Conservation (phyloP, 2,113 vertebrate genomes). For the Hippocampus barbouri region DNA sequence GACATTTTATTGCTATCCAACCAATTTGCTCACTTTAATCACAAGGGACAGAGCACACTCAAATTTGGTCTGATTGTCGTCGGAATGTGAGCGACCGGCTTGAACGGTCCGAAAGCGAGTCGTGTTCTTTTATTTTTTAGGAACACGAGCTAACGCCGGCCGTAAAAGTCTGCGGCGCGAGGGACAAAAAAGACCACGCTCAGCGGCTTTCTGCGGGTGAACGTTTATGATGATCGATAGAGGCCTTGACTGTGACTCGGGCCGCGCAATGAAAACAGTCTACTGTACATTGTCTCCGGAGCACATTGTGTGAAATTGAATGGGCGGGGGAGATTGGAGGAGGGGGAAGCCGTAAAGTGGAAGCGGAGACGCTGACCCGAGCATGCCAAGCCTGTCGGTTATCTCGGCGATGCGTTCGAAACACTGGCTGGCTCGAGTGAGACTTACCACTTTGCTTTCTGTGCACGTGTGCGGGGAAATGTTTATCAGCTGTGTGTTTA, state of each 20-base stretch:
- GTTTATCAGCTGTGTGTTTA: conserved; percentile 48
- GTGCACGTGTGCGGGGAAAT: conserved; percentile 16
- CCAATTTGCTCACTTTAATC: not conserved
- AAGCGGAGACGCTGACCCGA: conserved; percentile 54
- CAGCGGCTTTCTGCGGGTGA: conserved; percentile 28
- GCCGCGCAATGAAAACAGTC: conserved; percentile 51
- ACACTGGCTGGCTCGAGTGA: conserved; percentile 9
- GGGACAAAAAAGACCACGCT: conserved; percentile 24
- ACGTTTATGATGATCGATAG: conserved; percentile 48
- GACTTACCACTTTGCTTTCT: conserved; percentile 33
- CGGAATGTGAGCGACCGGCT: conserved; percentile 38
- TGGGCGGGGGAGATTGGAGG: conserved; percentile 8
- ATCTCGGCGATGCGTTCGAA: conserved; percentile 19
- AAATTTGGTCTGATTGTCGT: not conserved
- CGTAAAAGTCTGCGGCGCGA: conserved; percentile 25
- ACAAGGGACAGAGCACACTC: too few species aligned
- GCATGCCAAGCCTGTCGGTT: conserved; percentile 26
- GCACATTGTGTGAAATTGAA: conserved; percentile 64
- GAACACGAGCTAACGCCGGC: conserved; percentile 13
- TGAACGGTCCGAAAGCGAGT: conserved; percentile 29
- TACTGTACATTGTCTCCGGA: conserved; percentile 54
- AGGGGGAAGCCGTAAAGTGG: conserved; percentile 43
- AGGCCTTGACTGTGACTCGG: conserved; percentile 38
- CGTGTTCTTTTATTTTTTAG: conserved; percentile 4
- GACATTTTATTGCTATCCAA: not conserved